Base-by-base conservation (phyloP, 1,140 invertebrate genomes). In the Agraylea sexmaculata region DNA sequence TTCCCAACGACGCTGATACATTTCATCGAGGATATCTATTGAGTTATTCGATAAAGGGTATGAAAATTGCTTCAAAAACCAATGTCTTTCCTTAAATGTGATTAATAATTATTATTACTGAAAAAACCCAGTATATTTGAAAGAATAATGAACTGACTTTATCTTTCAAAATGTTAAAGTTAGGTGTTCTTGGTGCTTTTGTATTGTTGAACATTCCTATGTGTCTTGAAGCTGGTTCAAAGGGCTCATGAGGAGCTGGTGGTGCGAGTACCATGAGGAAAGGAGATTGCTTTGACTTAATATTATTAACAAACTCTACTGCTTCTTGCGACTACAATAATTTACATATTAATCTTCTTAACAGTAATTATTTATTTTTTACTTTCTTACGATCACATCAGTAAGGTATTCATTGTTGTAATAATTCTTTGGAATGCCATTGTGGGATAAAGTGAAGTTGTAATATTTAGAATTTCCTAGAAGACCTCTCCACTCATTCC, bases 391-490 rank as follows among this genome's bases (percentile, higher is more conserved):
- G 47, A 93, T 77, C 40, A 89, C 70, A 68, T 91, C 84, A 4
- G 88, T 91, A 4, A 92, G 65, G 56, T 93, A 92, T 43, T 83
- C 73, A 19, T 67, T 60, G n/a, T 66, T 49, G 12, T 74, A 75
- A 49, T 76, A 69, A 31, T 69, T 66, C 30, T 64, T 67, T 20
- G 67, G 59, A 0, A 71, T 71, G 5, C 80, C 83, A 63, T 93
- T 87, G 34, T 87, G 71, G 2, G 84, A 88, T n/a, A 93, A 59
- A 0, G 76, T 76, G 53, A 89, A 93, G 61, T 90, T 78, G 54
- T 89, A 92, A 61, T 93, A 93, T 18, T 70, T 73, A 0, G 87
- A 92, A 55, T 91, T 89, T 12, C 86, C 85, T 35, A 83, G 70
- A 12, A 89, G 62, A 1, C 82, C 84, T 48, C 77, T 62, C 78